A percentile compares a stretch with the other conserved stretches of the same genome.
Evolutionary conservation across 2,797 vertebrate genomes (phyloP).

Genomic region (Phylloscopus collybita): DNA sequence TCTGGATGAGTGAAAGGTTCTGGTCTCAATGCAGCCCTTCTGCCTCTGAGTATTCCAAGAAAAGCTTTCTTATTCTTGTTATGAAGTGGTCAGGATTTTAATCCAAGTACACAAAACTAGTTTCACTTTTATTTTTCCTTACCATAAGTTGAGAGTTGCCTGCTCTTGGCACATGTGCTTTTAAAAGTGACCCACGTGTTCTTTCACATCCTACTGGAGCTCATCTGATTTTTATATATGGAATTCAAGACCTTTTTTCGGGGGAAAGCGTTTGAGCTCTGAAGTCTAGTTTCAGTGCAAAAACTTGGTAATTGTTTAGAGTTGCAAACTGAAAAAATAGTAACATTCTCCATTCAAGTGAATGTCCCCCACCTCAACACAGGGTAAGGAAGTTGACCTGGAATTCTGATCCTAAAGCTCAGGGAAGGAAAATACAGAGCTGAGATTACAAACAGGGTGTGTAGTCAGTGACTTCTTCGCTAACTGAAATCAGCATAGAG

Average conservation of each 20-base stretch:
- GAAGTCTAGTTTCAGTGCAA: not conserved
- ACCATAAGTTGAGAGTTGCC: not conserved
- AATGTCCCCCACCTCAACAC: rapidly evolving
- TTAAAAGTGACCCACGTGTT: not conserved
- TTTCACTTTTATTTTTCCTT: not conserved
- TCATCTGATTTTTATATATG: not conserved
- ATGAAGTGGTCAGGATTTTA: not conserved
- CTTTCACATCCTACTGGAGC: not conserved
- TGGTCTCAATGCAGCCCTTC: not conserved
- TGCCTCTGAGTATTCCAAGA: not conserved
- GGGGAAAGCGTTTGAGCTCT: not conserved
- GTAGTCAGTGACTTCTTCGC: not conserved
- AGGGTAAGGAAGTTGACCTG: not conserved
- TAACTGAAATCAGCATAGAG: not conserved
- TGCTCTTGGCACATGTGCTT: not conserved
- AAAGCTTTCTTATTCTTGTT: not conserved
- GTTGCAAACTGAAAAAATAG: not conserved
- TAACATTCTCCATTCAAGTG: not conserved
- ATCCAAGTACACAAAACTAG: not conserved
- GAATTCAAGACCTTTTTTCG: not conserved
- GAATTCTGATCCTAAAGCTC: not conserved
- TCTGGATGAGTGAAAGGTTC: not conserved
- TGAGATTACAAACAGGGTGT: not conserved
- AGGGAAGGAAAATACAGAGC: not conserved
- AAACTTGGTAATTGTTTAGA: not conserved